phyloP scores from a whole-genome alignment of 2,797 vertebrate species.

The Premnoplex brunnescens region DNA sequence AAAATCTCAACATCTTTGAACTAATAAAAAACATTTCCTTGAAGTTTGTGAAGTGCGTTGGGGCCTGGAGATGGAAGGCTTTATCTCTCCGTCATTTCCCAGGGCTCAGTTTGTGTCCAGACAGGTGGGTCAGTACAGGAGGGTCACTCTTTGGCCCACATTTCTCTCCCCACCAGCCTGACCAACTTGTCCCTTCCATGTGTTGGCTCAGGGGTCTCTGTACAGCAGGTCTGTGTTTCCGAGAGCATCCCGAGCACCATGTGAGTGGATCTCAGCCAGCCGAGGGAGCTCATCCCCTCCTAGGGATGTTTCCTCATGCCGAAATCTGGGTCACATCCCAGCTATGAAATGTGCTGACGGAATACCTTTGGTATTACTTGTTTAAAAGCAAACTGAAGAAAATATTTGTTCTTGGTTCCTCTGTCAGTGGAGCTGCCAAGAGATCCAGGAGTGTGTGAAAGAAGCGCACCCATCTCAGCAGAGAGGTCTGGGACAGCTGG shows the following conservation, averaged over 20 bases:
- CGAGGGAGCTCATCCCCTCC: not conserved
- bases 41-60: not conserved
- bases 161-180: not conserved
- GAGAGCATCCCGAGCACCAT: too few relatives aligned
- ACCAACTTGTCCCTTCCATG: accelerated
- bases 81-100: not conserved
- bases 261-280: not conserved
- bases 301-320: not conserved
- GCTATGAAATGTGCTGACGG: not conserved
- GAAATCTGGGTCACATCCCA: not conserved
- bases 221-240: accelerated
- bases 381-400: not conserved
- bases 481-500: not conserved
- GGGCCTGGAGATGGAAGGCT: not conserved
- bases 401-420: not conserved
- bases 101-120: not conserved
- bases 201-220: not conserved
- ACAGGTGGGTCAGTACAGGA: accelerated
- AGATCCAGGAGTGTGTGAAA: not conserved
- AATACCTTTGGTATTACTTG: not conserved
- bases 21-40: not conserved
- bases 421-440: not conserved
- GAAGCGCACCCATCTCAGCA: not conserved
- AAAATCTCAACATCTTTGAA: not conserved
- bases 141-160: accelerated